Base-by-base conservation (phyloP, 92 coral and sea anemone species). In the Plumapathes pennacea region DNA sequence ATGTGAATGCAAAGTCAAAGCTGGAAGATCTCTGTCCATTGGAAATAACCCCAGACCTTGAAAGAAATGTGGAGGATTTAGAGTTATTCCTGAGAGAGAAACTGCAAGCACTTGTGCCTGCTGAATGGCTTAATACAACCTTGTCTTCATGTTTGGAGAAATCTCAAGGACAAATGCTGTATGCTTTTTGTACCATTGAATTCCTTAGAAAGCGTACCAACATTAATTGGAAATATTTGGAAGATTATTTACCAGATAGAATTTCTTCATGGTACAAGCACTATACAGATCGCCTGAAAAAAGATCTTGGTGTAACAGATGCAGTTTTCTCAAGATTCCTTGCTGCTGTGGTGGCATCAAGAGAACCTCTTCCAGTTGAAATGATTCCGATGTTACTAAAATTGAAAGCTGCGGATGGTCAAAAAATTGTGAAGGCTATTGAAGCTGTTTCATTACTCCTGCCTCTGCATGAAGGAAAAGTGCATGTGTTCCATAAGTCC, bases 401-500 rank as follows among this genome's bases (percentile, higher is more conserved):
- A 24, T 17, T 56, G 0, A 3, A 4, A 8, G 3, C 23, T 0
- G 13, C 28, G 3, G 38, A 23, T 21, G 25, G 27, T 41, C 56
- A 60, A 28, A 43, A 49, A 49, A 36, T 41, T n/a, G 29, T 38
- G 10, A 46, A 46, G 29, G 36, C 72, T 25, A 27, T 59, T 3
- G 18, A 26, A 46, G 17, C 64, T 9, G 62, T 81, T 13, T 81
- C 88, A 0, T n/a, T 56, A 7, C 69, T 81, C 11, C 46, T 81
- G 10, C 83, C 77, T 2, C 28, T 75, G 27, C 58, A 50, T 14
- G 21, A 67, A 8, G 83, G 54, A 36, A n/a, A 56, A 15, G 33
- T 81, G 5, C 66, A 75, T 23, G 54, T 67, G 37, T 59, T 75
- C 49, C 88, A 81, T 46, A 81, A 81, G 41, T 81, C 88, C 0